These are phyloP conservation scores for Osmerus mordax DNA, from an alignment of 2,113 vertebrate species.

Conservation along the genomic window DNA sequence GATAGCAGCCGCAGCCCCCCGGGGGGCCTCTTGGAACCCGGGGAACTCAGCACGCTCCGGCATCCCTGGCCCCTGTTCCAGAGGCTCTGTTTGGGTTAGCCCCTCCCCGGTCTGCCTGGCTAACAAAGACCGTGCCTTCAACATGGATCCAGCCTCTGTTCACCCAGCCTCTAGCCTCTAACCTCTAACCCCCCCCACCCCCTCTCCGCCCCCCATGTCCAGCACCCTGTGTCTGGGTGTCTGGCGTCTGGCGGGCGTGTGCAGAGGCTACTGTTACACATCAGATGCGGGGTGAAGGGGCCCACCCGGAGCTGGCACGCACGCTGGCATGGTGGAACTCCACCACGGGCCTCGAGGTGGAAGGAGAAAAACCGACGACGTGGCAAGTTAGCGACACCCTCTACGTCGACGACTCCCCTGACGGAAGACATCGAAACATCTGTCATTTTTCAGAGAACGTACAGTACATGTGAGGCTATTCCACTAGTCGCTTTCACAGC, in stretches of 20 bases:
- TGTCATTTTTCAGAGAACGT: too few relatives aligned
- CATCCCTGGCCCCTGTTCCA: slow-evolving; percentile 63
- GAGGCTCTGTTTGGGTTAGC: slow-evolving; percentile 64
- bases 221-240: neutral
- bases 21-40: slow-evolving; percentile 61
- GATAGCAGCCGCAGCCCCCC: slow-evolving; percentile 71
- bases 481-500: too few relatives aligned
- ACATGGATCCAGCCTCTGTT: neutral
- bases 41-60: slow-evolving; percentile 66
- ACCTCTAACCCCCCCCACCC: too few relatives aligned
- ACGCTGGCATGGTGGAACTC: too few relatives aligned
- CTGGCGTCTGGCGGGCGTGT: neutral
- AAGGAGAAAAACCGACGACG: too few relatives aligned
- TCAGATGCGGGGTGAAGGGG: neutral
- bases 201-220: neutral
- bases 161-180: too few relatives aligned
- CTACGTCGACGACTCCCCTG: too few relatives aligned
- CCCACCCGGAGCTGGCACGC: too few relatives aligned
- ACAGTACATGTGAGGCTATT: too few relatives aligned
- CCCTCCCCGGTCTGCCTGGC: slow-evolving; percentile 9
- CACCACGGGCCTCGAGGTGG: too few relatives aligned
- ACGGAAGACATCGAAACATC: too few relatives aligned
- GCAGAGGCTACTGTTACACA: neutral
- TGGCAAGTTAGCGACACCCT: too few relatives aligned
- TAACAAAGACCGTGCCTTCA: slow-evolving; percentile 23